A percentile compares a stretch with the other conserved stretches of the same genome.
Evolutionary conservation across 2,797 vertebrate genomes (phyloP).

Genomic region (Tiaroga cobitis): DNA sequence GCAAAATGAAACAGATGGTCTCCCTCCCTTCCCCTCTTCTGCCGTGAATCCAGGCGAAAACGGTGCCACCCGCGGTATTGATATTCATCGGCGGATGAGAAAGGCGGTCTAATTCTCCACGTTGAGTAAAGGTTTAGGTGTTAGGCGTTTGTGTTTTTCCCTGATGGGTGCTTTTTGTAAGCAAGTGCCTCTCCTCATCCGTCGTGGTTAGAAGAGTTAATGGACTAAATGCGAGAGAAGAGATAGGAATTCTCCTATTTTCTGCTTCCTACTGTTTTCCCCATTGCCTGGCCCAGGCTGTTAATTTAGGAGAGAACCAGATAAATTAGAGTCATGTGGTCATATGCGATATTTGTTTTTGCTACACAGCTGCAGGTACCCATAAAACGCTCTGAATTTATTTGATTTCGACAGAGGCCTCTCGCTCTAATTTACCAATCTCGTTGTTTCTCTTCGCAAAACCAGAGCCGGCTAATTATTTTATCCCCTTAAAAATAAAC

Average conservation of each 20-base stretch:
- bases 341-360: slow-evolving; percentile 81
- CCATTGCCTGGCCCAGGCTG: slow-evolving; percentile 65
- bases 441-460: slow-evolving; percentile 66
- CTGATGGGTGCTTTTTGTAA: slow-evolving; percentile 59
- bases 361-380: slow-evolving; percentile 75
- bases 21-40: slow-evolving; percentile 48
- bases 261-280: slow-evolving; percentile 74
- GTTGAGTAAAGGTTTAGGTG: slow-evolving; percentile 64
- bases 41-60: slow-evolving; percentile 49
- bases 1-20: slow-evolving; percentile 62
- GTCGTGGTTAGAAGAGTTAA: slow-evolving; percentile 73
- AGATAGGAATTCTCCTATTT: slow-evolving; percentile 78
- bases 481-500: slow-evolving; percentile 81
- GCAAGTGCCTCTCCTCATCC: slow-evolving; percentile 64
- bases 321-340: slow-evolving; percentile 75
- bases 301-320: slow-evolving; percentile 75
- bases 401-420: slow-evolving; percentile 72
- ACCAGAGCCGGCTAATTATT: slow-evolving; percentile 77
- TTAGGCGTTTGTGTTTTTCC: slow-evolving; percentile 55
- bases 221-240: slow-evolving; percentile 77
- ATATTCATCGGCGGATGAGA: slow-evolving; percentile 57
- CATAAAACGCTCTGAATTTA: slow-evolving; percentile 70
- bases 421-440: slow-evolving; percentile 76
- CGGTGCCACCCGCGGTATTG: slow-evolving; percentile 50
- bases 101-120: slow-evolving; percentile 59